A percentile compares a stretch with the other conserved stretches of the same genome.
Conservation (phyloP, 2,888 invertebrate species). For the Melinaea marsaeus region DNA sequence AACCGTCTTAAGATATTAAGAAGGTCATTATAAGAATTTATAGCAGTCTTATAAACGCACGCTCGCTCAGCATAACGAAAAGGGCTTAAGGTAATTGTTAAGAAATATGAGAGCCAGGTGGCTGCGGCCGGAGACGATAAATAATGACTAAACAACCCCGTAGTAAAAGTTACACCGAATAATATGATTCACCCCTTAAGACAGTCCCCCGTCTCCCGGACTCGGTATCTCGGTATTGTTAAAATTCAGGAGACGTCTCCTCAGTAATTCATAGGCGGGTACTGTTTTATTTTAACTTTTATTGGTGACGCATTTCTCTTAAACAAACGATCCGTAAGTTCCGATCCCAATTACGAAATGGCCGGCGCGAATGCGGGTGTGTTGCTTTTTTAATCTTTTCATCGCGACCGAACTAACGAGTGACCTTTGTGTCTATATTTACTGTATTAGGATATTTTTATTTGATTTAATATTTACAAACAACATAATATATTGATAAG, state of each 20-base stretch:
- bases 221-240: constrained; percentile 33
- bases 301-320: constrained; percentile 12
- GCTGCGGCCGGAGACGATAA: constrained; percentile 41
- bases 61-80: constrained; percentile 38
- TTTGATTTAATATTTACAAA: too few species aligned
- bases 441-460: neutral
- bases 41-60: constrained; percentile 39
- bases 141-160: constrained; percentile 46
- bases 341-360: constrained; percentile 13
- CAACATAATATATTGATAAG: too few species aligned
- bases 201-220: constrained; percentile 24
- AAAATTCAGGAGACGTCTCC: constrained; percentile 44
- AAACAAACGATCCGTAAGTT: constrained; percentile 16
- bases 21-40: constrained; percentile 40
- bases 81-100: constrained; percentile 44
- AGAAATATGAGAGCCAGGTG: constrained; percentile 49
- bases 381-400: constrained; percentile 20
- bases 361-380: constrained; percentile 15
- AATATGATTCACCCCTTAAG: constrained; percentile 40
- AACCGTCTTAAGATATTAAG: constrained; percentile 19
- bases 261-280: constrained; percentile 43
- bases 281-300: constrained; percentile 22
- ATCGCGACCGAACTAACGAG: constrained; percentile 11
- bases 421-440: constrained; percentile 8
- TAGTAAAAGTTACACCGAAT: constrained; percentile 45